These are phyloP conservation scores for Lota lota DNA, from an alignment of 2,113 vertebrate species.

Conservation along the genomic window DNA sequence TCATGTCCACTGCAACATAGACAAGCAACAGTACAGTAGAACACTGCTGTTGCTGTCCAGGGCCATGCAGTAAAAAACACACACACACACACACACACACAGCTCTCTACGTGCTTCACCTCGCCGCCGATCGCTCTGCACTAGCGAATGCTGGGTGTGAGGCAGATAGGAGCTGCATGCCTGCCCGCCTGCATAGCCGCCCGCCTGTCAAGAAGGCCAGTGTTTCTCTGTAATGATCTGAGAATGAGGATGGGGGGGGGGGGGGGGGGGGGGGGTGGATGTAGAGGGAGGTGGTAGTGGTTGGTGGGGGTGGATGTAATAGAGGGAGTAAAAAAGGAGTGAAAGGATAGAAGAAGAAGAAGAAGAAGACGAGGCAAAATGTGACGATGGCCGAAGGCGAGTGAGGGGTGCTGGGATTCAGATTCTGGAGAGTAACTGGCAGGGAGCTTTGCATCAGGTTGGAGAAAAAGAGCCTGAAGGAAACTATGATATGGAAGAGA, in stretches of 20 bases:
- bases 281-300: too few species aligned
- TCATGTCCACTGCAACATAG: constrained; percentile 13
- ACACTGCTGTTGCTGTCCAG: constrained; percentile 1
- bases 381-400: background rate
- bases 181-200: too few species aligned
- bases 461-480: background rate
- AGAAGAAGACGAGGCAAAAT: background rate
- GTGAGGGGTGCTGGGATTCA: background rate
- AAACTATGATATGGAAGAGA: background rate
- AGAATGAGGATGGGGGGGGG: too few species aligned
- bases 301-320: constrained; percentile 9
- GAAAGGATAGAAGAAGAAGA: background rate
- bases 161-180: too few species aligned
- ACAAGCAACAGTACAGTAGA: background rate
- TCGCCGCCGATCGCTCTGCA: background rate
- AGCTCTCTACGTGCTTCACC: constrained; percentile 32
- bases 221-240: too few species aligned
- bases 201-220: too few species aligned
- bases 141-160: background rate
- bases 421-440: background rate
- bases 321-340: constrained; percentile 7
- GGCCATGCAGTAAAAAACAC: background rate
- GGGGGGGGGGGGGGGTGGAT: too few species aligned
- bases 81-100: background rate
- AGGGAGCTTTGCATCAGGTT: background rate